phyloP scores from a whole-genome alignment of 2,113 vertebrate species.

The Myotis yumanensis region DNA sequence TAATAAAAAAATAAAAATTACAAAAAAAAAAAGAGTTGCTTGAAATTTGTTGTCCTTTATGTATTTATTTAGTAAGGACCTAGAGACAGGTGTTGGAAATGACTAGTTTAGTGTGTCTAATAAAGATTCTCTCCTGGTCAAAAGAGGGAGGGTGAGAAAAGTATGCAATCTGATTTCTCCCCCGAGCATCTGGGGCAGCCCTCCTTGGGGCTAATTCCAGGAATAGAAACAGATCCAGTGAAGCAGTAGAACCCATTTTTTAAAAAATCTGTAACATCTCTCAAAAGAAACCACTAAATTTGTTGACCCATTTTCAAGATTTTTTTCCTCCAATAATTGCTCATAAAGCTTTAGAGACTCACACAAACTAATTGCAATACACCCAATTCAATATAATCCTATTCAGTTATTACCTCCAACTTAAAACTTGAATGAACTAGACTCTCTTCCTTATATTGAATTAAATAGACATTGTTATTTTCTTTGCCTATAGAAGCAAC shows the following conservation, averaged over 20 bases:
- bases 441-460: neutral
- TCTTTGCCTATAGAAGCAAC: neutral
- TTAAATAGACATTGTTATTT: neutral
- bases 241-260: neutral
- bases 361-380: neutral
- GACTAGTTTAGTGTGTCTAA: neutral
- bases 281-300: neutral
- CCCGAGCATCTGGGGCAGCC: fast-evolving
- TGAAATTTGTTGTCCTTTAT: neutral
- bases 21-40: neutral
- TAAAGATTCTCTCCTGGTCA: neutral
- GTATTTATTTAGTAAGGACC: neutral
- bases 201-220: neutral
- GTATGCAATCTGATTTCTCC: fast-evolving
- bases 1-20: too few relatives aligned
- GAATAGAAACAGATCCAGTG: neutral
- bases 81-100: too few relatives aligned
- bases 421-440: neutral
- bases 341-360: constrained; percentile 20
- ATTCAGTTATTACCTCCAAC: neutral
- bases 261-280: neutral
- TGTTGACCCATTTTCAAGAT: neutral
- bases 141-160: neutral
- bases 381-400: neutral
- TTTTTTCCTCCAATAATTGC: neutral